Conservation (phyloP, 2,797 vertebrate species). For the Myripristis murdjan region DNA sequence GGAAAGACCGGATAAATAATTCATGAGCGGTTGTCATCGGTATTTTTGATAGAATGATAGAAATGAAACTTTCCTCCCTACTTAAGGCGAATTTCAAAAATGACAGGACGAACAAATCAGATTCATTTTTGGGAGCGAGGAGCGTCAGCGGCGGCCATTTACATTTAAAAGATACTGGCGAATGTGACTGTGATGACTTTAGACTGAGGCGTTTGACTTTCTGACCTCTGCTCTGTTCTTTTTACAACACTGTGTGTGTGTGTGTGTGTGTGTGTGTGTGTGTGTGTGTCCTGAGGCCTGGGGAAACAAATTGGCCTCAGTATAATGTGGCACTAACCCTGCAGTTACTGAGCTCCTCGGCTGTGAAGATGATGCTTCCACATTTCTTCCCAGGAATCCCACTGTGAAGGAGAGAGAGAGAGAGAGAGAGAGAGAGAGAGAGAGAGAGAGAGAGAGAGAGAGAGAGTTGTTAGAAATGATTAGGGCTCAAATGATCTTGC, state of each 20-base stretch:
- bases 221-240: slow-evolving; percentile 4
- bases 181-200: slow-evolving; percentile 19
- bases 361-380: slow-evolving; percentile 90
- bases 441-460: slow-evolving; percentile 19
- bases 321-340: slow-evolving; percentile 85
- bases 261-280: slow-evolving; percentile 26
- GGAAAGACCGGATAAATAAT: slow-evolving; percentile 43
- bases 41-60: slow-evolving; percentile 31
- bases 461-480: slow-evolving; percentile 7
- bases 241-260: neutral
- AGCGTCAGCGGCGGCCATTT: neutral
- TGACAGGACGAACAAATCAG: slow-evolving; percentile 1
- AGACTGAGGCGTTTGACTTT: slow-evolving; percentile 9
- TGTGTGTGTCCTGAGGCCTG: neutral
- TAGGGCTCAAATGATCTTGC: too few relatives aligned
- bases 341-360: slow-evolving; percentile 94
- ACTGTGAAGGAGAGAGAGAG: slow-evolving; percentile 77
- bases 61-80: slow-evolving; percentile 20
- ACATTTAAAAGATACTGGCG: slow-evolving; percentile 32
- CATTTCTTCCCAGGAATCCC: slow-evolving; percentile 94
- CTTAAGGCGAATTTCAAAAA: slow-evolving; percentile 21
- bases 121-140: neutral
- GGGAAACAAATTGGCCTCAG: neutral
- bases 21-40: slow-evolving; percentile 35
- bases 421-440: slow-evolving; percentile 15